Conservation (phyloP, 2,113 vertebrate genomes). For the Psammodynastes pulverulentus region DNA sequence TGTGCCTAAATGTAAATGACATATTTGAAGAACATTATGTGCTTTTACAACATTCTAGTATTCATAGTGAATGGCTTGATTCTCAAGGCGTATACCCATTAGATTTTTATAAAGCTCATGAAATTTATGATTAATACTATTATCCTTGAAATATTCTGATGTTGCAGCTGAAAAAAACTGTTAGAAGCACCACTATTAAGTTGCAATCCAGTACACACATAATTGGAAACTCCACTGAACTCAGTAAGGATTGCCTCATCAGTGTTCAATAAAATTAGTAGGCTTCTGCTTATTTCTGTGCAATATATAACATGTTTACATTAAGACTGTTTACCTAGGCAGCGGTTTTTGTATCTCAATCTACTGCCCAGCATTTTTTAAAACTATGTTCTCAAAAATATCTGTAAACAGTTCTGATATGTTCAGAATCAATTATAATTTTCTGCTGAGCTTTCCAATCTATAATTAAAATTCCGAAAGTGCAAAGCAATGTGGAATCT, state of each 20-base stretch:
- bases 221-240: not conserved
- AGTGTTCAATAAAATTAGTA: not conserved
- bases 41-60: not conserved
- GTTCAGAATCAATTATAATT: not conserved
- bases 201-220: not conserved
- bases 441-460: not conserved
- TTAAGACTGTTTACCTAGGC: not conserved
- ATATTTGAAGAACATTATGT: not conserved
- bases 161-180: not conserved
- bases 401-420: not conserved
- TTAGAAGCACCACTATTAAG: not conserved
- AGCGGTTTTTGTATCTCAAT: not conserved
- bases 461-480: not conserved
- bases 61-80: not conserved
- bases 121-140: not conserved
- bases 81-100: not conserved
- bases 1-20: not conserved
- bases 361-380: not conserved
- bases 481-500: not conserved
- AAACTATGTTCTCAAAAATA: not conserved
- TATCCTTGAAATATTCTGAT: not conserved
- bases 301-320: not conserved
- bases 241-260: not conserved
- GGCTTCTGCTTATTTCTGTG: not conserved
- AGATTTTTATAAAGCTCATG: not conserved